Percentiles rank a stretch among this genome's conserved stretches.
Conservation (phyloP, 2,888 invertebrate genomes). For the Acheta domesticus region DNA sequence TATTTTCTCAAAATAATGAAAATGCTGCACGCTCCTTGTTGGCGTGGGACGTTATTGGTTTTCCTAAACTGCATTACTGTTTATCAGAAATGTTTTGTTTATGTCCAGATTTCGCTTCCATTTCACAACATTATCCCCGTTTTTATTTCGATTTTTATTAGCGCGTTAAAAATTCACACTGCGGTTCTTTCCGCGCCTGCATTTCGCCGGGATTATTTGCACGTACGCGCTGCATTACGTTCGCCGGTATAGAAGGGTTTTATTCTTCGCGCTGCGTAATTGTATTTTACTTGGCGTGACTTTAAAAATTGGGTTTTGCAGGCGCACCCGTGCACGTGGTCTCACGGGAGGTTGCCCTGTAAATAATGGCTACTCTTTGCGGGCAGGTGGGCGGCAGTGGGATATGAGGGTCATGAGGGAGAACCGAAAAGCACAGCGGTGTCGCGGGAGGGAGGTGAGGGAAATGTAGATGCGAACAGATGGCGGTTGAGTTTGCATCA, state of each 20-base stretch:
- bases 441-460: too few relatives aligned
- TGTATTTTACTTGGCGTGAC: slow-evolving; percentile 1
- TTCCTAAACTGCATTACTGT: background rate
- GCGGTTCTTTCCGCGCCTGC: too few relatives aligned
- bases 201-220: too few relatives aligned
- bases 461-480: too few relatives aligned
- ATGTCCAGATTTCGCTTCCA: background rate
- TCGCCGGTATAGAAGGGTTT: background rate
- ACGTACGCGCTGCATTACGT: too few relatives aligned
- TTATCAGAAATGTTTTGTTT: background rate
- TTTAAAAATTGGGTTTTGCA: background rate
- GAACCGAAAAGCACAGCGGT: too few relatives aligned
- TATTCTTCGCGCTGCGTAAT: background rate
- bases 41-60: background rate
- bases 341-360: too few relatives aligned
- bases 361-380: too few relatives aligned
- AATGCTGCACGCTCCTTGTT: background rate
- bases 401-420: too few relatives aligned
- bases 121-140: background rate
- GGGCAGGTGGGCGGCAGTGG: too few relatives aligned
- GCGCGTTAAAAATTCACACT: background rate
- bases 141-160: background rate
- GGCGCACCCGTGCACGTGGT: background rate
- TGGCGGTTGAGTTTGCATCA: too few relatives aligned
- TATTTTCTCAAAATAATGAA: background rate